Evolutionary conservation across 2,888 invertebrate species (phyloP).

Genomic region (Parnassius apollo): DNA sequence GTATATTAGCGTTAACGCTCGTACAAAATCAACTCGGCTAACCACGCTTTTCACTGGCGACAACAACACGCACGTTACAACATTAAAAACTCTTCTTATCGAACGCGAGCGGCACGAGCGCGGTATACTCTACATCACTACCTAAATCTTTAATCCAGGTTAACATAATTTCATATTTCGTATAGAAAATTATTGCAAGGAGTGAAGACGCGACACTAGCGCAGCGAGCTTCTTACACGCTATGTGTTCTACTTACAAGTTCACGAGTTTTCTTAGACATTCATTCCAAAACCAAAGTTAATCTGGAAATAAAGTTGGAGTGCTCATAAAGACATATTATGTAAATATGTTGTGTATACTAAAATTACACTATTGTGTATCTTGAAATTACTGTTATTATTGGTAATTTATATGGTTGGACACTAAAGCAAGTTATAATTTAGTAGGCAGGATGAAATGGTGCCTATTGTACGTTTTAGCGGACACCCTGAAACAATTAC

Average conservation of each 20-base stretch:
- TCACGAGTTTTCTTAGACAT: conserved; percentile 27
- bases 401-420: too few relatives aligned
- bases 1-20: too few relatives aligned
- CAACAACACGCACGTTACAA: conserved; percentile 1
- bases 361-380: too few relatives aligned
- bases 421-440: too few relatives aligned
- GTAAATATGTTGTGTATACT: too few relatives aligned
- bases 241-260: conserved; percentile 33
- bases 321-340: too few relatives aligned
- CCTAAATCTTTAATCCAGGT: conserved; percentile 25
- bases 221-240: conserved; percentile 14
- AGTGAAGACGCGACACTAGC: conserved; percentile 19
- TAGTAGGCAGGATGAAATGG: too few relatives aligned
- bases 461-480: too few relatives aligned
- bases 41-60: neutral
- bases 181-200: conserved; percentile 58
- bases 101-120: neutral
- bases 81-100: conserved; percentile 19
- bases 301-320: too few relatives aligned
- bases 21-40: too few relatives aligned
- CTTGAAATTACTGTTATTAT: too few relatives aligned
- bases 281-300: neutral
- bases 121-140: conserved; percentile 24
- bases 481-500: too few relatives aligned
- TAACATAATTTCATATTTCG: conserved; percentile 33